A percentile compares a stretch with the other conserved stretches of the same genome.
Evolutionary conservation across 1,140 invertebrate genomes (phyloP).

Genomic region (Artemia franciscana): DNA sequence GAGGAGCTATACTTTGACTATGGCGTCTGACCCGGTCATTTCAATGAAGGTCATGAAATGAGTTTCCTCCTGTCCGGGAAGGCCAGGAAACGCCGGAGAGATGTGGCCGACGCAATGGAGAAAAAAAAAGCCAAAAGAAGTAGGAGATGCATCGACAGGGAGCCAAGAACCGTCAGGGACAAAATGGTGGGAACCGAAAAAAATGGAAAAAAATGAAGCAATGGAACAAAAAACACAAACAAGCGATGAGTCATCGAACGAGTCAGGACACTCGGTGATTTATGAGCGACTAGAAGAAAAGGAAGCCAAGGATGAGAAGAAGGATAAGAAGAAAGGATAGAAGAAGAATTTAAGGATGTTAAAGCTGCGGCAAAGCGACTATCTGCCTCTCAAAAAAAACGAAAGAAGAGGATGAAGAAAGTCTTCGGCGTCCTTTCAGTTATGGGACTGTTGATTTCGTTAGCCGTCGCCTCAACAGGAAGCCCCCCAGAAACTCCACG

Average conservation of each 20-base stretch:
- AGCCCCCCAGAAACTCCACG: no score
- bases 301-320: neutral
- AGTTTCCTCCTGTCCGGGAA: neutral
- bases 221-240: no score
- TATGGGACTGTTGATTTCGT: no score
- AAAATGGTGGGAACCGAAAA: no score
- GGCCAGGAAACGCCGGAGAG: neutral
- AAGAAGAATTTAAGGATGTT: neutral
- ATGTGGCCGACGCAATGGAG: neutral
- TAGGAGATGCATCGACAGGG: no score
- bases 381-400: neutral
- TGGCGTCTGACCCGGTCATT: neutral
- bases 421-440: no score
- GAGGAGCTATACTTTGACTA: neutral
- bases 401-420: no score
- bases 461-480: no score
- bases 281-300: neutral
- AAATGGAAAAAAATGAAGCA: no score
- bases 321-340: no score
- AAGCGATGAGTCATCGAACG: neutral
- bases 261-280: neutral
- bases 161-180: no score
- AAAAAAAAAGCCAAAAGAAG: neutral
- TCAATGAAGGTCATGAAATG: neutral
- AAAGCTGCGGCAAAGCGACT: neutral